Percentiles rank a stretch among this genome's conserved stretches.
Conservation (phyloP, 2,797 vertebrate species). For the Sebastes matsubarae region DNA sequence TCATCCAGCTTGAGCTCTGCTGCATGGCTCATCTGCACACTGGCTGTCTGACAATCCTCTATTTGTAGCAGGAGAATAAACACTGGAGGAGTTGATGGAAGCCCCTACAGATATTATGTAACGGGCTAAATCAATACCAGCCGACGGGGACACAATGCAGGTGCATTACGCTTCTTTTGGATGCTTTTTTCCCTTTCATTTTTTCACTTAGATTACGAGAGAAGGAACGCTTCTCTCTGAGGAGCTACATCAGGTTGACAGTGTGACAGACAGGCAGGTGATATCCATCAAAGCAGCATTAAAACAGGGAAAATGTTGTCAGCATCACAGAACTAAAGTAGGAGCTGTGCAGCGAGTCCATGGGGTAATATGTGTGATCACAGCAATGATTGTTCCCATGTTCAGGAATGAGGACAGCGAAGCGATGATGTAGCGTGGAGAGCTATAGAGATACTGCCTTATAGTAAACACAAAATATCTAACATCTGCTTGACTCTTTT, state of each 20-base stretch:
- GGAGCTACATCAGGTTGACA: background rate
- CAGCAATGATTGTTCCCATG: slow-evolving; percentile 7
- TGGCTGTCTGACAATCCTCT: slow-evolving; percentile 62
- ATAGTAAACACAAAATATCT: slow-evolving; percentile 10
- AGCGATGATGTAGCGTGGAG: background rate
- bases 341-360: background rate
- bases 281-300: slow-evolving; percentile 12
- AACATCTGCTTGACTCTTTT: slow-evolving; percentile 70
- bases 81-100: slow-evolving; percentile 55
- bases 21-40: slow-evolving; percentile 48
- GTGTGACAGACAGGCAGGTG: slow-evolving; percentile 11
- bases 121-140: slow-evolving; percentile 58
- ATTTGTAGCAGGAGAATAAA: slow-evolving; percentile 61
- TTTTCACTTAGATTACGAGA: background rate
- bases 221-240: background rate
- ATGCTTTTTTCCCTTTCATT: background rate
- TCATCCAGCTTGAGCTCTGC: slow-evolving; percentile 52
- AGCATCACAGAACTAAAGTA: background rate
- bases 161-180: slow-evolving; percentile 15
- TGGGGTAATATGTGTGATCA: slow-evolving; percentile 28
- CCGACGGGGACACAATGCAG: slow-evolving; percentile 22
- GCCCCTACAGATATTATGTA: slow-evolving; percentile 68
- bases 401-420: background rate
- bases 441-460: slow-evolving; percentile 8
- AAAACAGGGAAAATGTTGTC: slow-evolving; percentile 14